These are phyloP conservation scores for Xenopus laevis DNA, from an alignment of 2,113 vertebrate species.

Conservation along the genomic window DNA sequence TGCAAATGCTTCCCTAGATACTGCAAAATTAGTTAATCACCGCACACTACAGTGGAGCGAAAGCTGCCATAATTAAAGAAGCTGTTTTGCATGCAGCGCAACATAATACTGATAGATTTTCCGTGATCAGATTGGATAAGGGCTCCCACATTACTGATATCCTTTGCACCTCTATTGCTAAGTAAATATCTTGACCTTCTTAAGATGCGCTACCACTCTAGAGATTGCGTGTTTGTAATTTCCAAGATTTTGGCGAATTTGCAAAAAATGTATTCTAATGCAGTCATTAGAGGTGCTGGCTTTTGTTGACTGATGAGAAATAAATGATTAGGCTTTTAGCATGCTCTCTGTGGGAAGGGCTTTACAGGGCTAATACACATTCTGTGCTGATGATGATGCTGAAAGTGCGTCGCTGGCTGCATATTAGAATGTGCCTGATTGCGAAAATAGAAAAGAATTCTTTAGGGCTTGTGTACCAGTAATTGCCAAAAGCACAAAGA, in stretches of 20 bases:
- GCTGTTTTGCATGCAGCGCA: constrained; percentile 41
- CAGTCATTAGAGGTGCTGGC: neutral
- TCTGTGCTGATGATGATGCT: too few species aligned
- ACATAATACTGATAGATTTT: constrained; percentile 43
- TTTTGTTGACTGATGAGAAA: neutral
- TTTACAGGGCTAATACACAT: too few species aligned
- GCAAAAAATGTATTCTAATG: neutral
- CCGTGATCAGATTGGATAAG: constrained; percentile 36
- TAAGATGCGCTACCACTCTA: neutral
- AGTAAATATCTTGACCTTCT: neutral
- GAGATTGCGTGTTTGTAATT: neutral
- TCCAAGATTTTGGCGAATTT: neutral
- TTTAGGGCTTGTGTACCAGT: too few species aligned
- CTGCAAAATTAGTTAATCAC: constrained; percentile 43
- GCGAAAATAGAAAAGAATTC: too few species aligned
- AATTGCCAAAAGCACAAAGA: too few species aligned
- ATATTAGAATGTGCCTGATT: too few species aligned
- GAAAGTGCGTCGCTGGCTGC: too few species aligned
- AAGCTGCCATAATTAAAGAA: constrained; percentile 35
- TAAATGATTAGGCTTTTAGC: neutral
- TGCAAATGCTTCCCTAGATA: neutral
- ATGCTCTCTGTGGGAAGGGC: neutral
- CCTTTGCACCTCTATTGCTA: neutral
- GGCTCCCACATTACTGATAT: neutral
- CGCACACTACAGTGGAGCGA: constrained; percentile 26